phyloP scores from a whole-genome alignment of 2,113 vertebrate species.

The Mystacornis crossleyi region DNA sequence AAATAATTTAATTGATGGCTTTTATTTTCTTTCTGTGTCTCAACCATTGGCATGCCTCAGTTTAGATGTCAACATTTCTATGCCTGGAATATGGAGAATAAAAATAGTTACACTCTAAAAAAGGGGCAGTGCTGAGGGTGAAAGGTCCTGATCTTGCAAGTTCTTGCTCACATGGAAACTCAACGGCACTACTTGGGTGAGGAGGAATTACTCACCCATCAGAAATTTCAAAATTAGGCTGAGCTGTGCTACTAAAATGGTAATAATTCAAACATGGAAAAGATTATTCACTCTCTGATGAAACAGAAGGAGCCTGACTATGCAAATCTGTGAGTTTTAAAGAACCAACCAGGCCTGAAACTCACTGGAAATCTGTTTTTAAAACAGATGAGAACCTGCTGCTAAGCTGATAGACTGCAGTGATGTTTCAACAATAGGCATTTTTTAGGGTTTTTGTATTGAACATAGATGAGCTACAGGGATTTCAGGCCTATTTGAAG shows the following conservation, averaged over 20 bases:
- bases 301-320: neutral
- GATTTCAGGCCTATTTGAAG: neutral
- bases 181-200: neutral
- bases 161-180: slow-evolving; percentile 28
- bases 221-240: neutral
- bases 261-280: slow-evolving; percentile 11
- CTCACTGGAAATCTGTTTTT: neutral
- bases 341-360: neutral
- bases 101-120: slow-evolving; percentile 27
- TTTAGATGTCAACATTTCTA: slow-evolving; percentile 23
- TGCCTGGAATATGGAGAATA: slow-evolving; percentile 26
- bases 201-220: neutral
- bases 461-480: neutral
- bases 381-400: neutral
- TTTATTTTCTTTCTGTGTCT: slow-evolving; percentile 13
- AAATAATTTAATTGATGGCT: neutral
- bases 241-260: slow-evolving; percentile 16
- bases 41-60: neutral
- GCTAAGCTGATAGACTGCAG: neutral
- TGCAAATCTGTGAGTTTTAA: neutral
- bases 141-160: slow-evolving; percentile 30
- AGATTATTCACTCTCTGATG: neutral
- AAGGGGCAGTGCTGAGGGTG: neutral
- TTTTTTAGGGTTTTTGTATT: neutral
- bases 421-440: neutral